Base-by-base conservation (phyloP, 1,140 invertebrate genomes). In the Arctopsyche grandis region DNA sequence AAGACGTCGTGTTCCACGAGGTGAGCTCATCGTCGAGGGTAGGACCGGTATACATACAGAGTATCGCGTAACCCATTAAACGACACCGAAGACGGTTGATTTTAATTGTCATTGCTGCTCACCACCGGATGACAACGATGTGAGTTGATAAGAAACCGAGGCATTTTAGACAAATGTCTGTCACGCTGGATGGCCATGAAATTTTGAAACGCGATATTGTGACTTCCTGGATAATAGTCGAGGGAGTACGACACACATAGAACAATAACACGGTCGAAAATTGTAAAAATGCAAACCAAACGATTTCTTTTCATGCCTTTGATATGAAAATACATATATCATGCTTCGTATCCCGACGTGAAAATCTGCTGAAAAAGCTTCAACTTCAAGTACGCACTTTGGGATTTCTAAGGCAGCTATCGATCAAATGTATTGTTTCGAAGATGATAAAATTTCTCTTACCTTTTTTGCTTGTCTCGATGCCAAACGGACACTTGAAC, bases 401-500 rank as follows among this genome's bases (percentile, higher is more conserved):
- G 1, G 29, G 29, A 7, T 38, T 4, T 38, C 29, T 38, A 38
- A 38, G 7, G 29, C 3, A 38, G 29, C 29, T 1, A 1, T 38
- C 7, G 7, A 38, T n/a, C n/a, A 38, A 38, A 4, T 7, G 3
- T 52, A 52, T 14, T 16, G 48, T 52, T 52, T 52, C 48, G 48
- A 3, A 10, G 10, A 52, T 16, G 7, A 38, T 38, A 38, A 7
- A 38, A 38, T 4, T 38, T 38, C 0, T 22, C 22, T 73, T 77
- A 82, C 81, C 81, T 79, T 63, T 82, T 82, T 38, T 73, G 73
- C 19, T 79, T 82, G 63, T 82, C 81, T 0, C 81, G 46, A 46
- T 82, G 81, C 81, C 81, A 82, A 5, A 82, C 81, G 21, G 81
- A 82, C 0, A 82, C 58, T 60, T 82, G 76, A 16, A 82, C 46